Evolutionary conservation across 1,140 invertebrate species (phyloP).

Genomic region (Antheraea pernyi): DNA sequence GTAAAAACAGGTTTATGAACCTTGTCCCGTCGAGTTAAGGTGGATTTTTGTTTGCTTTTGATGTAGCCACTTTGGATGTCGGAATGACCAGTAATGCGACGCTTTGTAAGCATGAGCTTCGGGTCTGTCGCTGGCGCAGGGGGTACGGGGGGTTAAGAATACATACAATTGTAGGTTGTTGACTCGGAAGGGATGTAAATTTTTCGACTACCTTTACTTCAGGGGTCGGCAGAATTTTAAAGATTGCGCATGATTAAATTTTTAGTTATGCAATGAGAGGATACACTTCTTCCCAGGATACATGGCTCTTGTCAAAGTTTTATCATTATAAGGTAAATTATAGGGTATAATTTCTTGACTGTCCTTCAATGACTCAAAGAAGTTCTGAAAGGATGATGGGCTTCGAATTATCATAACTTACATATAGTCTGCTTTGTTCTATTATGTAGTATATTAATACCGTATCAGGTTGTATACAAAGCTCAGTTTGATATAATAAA

Average conservation of each 20-base stretch:
- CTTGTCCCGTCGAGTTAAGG: neutral
- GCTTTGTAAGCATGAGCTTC: constrained; percentile 77
- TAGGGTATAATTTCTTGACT: no score
- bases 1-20: neutral
- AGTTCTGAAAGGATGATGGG: no score
- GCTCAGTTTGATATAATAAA: no score
- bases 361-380: no score
- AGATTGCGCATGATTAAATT: neutral
- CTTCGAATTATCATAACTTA: no score
- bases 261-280: neutral
- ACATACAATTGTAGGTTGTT: constrained; percentile 66
- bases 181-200: constrained; percentile 30
- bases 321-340: no score
- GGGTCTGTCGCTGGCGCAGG: constrained; percentile 37
- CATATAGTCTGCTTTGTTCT: no score
- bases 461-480: no score
- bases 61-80: constrained; percentile 8
- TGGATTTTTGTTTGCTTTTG: constrained; percentile 2
- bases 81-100: constrained; percentile 71
- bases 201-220: constrained; percentile 8
- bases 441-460: no score
- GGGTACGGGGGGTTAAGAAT: constrained; percentile 46
- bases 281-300: no score
- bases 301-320: no score
- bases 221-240: neutral